Base-by-base conservation (phyloP, 2,888 invertebrate genomes). In the Chalcosyrphus nemorum region DNA sequence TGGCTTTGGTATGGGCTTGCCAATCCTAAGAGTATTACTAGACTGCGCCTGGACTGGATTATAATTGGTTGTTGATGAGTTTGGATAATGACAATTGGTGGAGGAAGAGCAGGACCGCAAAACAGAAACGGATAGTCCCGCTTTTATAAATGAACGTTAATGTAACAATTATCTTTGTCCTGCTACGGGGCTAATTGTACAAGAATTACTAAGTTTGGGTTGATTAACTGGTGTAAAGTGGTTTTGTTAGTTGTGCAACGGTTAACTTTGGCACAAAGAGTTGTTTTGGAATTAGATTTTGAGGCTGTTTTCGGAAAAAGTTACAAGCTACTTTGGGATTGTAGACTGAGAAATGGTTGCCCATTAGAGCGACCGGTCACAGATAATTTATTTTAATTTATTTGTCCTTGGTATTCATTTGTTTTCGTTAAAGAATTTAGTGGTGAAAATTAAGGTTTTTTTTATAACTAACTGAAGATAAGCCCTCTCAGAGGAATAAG, bases 51-150 rank as follows among this genome's bases (percentile, higher is more conserved):
- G 54, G 54, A 24, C 70, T n/a, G 43, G 3, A 17, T 52, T 77
- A 32, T 82, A 82, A 82, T 77, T 82, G 66, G 72, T 66, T 82
- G 81, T 72, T 82, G 77, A 82, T 82, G 81, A 77, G 66, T 82
- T 77, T 35, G 66, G 59, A 77, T 82, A 77, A 77, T 82, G 71
- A 61, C 77, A 82, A 82, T 82, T 82, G 71, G 52, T 41, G 57
- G 38, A n/a, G 38, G 43, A 56, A 35, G 38, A 29, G 13, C 13
- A n/a, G 32, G 52, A 5, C 4, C 7, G 17, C 27, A 13, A 15
- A n/a, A 21, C 1, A 13, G 27, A 47, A 41, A 59, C 13, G 19
- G 41, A 7, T 41, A 57, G 71, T 63, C 50, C 50, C 57, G 50
- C 70, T 71, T 52, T 29, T 59, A 52, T 59, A 61, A 72, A 61